Percentiles rank a stretch among this genome's conserved stretches.
Conservation (phyloP, 2,113 vertebrate genomes). For the Gorilla gorilla region DNA sequence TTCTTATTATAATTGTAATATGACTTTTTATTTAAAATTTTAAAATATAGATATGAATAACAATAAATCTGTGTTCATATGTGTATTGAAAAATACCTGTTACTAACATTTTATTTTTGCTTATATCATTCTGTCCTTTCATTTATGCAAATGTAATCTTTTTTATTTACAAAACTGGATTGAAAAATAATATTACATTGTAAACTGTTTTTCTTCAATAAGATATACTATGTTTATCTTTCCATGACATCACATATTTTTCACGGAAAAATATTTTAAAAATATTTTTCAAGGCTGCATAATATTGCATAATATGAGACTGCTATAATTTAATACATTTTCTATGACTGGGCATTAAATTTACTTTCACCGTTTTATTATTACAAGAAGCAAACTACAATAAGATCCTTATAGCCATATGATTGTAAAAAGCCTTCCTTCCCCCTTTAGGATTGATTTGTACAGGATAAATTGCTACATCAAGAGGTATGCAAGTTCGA, state of each 20-base stretch:
- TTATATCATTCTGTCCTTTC: neutral
- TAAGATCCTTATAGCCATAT: neutral
- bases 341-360: neutral
- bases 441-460: neutral
- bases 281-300: neutral
- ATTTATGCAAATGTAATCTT: neutral
- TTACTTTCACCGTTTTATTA: slow-evolving; percentile 2
- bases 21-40: neutral
- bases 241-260: neutral
- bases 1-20: neutral
- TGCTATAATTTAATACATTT: neutral
- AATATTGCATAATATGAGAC: neutral
- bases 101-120: neutral
- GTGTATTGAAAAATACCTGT: neutral
- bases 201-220: neutral
- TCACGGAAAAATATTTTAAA: neutral
- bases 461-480: neutral
- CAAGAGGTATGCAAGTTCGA: neutral
- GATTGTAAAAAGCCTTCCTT: neutral
- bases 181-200: neutral
- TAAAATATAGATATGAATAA: neutral
- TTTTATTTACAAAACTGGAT: neutral
- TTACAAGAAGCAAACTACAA: neutral
- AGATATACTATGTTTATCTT: neutral
- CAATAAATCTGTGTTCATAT: neutral